Base-by-base conservation (phyloP, 2,888 invertebrate species). In the Lasioglossum calceatum region DNA sequence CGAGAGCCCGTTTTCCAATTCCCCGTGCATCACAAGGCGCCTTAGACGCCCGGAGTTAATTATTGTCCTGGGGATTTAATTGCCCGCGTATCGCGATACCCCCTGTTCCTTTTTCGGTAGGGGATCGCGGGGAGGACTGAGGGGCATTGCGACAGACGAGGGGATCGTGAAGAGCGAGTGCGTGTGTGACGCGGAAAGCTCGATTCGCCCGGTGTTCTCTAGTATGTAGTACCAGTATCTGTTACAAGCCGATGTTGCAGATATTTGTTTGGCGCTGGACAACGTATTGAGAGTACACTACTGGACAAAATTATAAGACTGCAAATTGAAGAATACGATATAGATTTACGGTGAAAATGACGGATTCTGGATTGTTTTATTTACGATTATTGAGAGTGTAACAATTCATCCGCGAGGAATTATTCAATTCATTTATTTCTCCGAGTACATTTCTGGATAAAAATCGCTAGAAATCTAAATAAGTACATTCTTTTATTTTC, bases 21-120 rank as follows among this genome's bases (percentile, higher is more conserved):
- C 91, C 90, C 91, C 92, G 89, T 90, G 90, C 90, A 89, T 90
- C 89, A 87, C 88, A 1, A 86, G 92, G 91, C 92, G 92, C 93
- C 93, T 93, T 92, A 93, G 91, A 92, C 89, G 88, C 92, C 88
- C 67, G 70, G 82, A 91, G 91, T 91, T 91, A 94, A 94, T 94
- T 94, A 94, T 94, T 94, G 93, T 92, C 92, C 90, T 70, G 89
- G 91, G 89, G 92, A 93, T 94, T 94, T 94, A 94, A 94, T 94
- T 94, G 94, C 94, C 78, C 90, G 88, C 79, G 84, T 87, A 90
- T 86, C 90, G 89, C 90, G 92, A 90, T 92, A 92, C 81, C 71
- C 82, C 75, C 77, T 81, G 85, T 81, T 76, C 87, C 79, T 82
- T 85, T 87, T 70, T 70, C 36, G 36, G 67, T 16, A 14, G 27